Evolutionary conservation across 2,113 vertebrate genomes (phyloP).

Genomic region (Etheostoma cragini): DNA sequence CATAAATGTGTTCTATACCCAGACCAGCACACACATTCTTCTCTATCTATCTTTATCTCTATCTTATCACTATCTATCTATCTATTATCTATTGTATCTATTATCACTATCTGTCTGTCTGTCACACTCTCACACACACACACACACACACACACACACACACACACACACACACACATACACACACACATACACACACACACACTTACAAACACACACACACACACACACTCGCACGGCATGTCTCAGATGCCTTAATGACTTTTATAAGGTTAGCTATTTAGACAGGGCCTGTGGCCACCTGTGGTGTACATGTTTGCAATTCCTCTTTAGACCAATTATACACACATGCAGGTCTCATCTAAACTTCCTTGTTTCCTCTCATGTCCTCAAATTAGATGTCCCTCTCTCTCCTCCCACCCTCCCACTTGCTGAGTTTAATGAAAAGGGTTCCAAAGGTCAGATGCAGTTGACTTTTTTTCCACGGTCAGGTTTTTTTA

Average conservation of each 20-base stretch:
- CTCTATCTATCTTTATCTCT: too few relatives aligned
- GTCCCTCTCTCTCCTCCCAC: slow-evolving; percentile 24
- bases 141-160: slow-evolving; percentile 10
- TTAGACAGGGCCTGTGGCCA: slow-evolving; percentile 51
- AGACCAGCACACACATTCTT: neutral
- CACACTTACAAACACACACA: slow-evolving; percentile 8
- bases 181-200: slow-evolving; percentile 1
- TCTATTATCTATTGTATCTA: too few relatives aligned
- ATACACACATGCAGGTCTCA: slow-evolving; percentile 64
- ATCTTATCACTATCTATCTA: too few relatives aligned
- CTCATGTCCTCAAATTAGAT: slow-evolving; percentile 72
- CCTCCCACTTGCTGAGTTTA: slow-evolving; percentile 62
- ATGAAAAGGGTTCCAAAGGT: slow-evolving; percentile 60
- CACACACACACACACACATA: slow-evolving; percentile 5
- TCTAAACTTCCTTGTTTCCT: slow-evolving; percentile 69
- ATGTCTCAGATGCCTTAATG: slow-evolving; percentile 64
- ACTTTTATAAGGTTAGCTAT: slow-evolving; percentile 71
- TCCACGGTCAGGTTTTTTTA: neutral
- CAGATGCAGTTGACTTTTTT: slow-evolving; percentile 26
- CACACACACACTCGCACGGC: neutral
- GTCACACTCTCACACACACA: neutral
- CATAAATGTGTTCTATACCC: neutral
- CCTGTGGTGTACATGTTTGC: slow-evolving; percentile 63
- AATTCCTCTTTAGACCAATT: slow-evolving; percentile 67
- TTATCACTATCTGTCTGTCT: too few relatives aligned